A percentile compares a stretch with the other conserved stretches of the same genome.
These are phyloP conservation scores for Cryptotermes secundus DNA, from an alignment of 1,140 invertebrate genomes.

Conservation along the genomic window DNA sequence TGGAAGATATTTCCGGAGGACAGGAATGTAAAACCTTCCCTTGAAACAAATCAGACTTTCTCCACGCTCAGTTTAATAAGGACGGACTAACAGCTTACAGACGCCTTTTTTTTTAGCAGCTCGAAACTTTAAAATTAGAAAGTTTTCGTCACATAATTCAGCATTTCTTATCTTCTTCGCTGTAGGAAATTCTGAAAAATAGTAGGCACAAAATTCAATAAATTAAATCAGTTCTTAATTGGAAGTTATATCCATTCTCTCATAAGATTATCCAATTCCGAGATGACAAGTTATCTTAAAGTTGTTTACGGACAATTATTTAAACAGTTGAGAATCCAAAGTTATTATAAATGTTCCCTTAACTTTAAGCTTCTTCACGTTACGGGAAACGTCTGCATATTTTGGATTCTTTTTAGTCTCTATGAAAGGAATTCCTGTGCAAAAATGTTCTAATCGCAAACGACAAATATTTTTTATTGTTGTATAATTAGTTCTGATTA, in stretches of 20 bases:
- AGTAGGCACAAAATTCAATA: background rate
- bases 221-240: constrained; percentile 1
- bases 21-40: background rate
- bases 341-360: background rate
- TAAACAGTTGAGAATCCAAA: background rate
- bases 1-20: background rate
- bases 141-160: background rate
- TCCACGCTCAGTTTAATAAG: background rate
- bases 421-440: background rate
- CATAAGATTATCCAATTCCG: background rate
- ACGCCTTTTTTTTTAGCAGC: background rate
- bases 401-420: background rate
- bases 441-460: too few relatives aligned
- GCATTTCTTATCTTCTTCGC: background rate
- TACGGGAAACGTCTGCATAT: too few relatives aligned
- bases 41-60: background rate
- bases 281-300: background rate
- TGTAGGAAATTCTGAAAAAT: background rate
- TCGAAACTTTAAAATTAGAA: background rate
- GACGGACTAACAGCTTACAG: background rate
- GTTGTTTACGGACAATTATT: background rate
- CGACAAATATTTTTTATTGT: too few relatives aligned
- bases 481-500: too few relatives aligned
- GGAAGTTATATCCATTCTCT: background rate
- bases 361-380: background rate